Percentiles rank a stretch among this genome's conserved stretches.
These are phyloP conservation scores for Odocoileus virginianus DNA, from an alignment of 2,113 vertebrate genomes.

Conservation along the genomic window DNA sequence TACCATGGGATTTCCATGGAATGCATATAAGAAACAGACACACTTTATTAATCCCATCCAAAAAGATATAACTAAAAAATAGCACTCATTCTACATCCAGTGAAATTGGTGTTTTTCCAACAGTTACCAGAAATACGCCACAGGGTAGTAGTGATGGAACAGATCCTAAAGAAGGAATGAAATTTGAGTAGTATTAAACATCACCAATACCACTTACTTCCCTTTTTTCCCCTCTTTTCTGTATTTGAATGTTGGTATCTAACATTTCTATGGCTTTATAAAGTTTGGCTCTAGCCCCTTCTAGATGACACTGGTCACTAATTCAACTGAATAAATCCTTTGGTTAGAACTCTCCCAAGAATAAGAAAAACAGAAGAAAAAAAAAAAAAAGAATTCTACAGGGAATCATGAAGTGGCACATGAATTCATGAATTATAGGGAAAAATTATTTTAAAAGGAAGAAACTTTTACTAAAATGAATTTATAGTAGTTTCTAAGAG, in stretches of 20 bases:
- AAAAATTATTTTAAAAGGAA: neutral
- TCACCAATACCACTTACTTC: neutral
- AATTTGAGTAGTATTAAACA: neutral
- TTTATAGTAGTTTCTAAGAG: conserved; percentile 11
- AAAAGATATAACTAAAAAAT: neutral
- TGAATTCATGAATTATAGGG: neutral
- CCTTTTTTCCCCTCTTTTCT: neutral
- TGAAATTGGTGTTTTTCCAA: neutral
- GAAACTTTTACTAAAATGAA: neutral
- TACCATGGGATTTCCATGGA: neutral
- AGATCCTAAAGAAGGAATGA: neutral
- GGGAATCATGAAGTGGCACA: neutral
- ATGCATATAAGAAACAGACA: neutral
- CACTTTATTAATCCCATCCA: neutral
- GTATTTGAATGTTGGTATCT: neutral
- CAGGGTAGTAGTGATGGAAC: neutral
- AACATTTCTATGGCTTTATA: neutral
- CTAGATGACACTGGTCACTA: neutral
- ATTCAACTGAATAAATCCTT: neutral
- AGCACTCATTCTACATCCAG: neutral
- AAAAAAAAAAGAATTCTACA: neutral
- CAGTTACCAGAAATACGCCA: neutral
- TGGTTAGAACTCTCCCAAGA: neutral
- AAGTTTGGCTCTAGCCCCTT: neutral
- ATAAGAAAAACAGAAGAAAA: neutral